phyloP scores from a whole-genome alignment of 2,113 vertebrate genomes.

The Ctenomys sociabilis region DNA sequence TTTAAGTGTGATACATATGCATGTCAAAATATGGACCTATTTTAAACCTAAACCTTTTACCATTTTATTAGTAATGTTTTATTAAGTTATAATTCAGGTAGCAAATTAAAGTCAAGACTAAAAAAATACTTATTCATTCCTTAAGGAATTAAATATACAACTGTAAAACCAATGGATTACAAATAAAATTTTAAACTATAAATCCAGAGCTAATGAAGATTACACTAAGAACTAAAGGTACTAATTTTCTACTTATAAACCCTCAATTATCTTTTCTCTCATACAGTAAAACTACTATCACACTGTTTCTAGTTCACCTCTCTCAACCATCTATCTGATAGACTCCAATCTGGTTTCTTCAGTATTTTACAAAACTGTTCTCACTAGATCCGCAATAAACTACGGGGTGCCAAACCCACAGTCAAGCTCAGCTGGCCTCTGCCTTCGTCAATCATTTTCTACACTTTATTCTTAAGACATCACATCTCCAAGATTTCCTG shows the following conservation, averaged over 20 bases:
- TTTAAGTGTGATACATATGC: background rate
- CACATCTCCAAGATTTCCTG: background rate
- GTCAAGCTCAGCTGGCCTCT: background rate
- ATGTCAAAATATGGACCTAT: background rate
- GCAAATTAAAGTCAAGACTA: conserved; percentile 3
- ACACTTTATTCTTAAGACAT: background rate
- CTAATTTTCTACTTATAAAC: background rate
- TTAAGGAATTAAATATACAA: conserved; percentile 37
- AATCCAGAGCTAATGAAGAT: background rate
- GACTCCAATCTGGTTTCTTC: background rate
- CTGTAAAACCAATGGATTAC: background rate
- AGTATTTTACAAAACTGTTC: background rate
- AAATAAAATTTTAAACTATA: conserved; percentile 37
- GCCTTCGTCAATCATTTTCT: background rate
- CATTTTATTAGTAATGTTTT: background rate
- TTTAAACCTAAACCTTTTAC: background rate
- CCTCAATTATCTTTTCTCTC: background rate
- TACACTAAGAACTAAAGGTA: conserved; percentile 23
- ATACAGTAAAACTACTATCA: background rate
- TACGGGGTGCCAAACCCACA: background rate
- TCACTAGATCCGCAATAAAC: background rate
- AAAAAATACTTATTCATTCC: conserved; percentile 29
- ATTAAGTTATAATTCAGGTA: conserved; percentile 16
- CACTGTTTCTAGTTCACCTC: conserved; percentile 1
- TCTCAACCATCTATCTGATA: background rate